Percentiles rank a stretch among this genome's conserved stretches.
These are phyloP conservation scores for Vombatus ursinus DNA, from an alignment of 2,113 vertebrate species.

Conservation along the genomic window DNA sequence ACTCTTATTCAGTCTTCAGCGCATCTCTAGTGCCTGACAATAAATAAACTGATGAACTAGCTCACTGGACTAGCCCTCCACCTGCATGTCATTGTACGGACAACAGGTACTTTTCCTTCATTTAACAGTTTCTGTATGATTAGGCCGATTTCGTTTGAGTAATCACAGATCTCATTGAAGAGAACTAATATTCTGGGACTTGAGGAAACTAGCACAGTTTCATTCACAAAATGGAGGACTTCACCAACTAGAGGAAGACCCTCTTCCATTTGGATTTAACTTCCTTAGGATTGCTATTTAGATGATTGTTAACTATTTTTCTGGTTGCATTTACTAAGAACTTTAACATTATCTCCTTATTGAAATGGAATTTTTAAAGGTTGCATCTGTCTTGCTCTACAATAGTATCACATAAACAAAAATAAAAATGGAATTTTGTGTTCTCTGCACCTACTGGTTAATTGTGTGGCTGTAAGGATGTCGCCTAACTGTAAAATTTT, in stretches of 20 bases:
- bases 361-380: background rate
- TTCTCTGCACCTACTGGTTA: background rate
- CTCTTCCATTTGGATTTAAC: background rate
- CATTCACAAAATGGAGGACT: background rate
- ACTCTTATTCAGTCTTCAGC: too few relatives aligned
- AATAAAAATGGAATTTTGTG: background rate
- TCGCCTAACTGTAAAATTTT: background rate
- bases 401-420: background rate
- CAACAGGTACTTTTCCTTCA: too few relatives aligned
- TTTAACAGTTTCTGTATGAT: too few relatives aligned
- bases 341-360: background rate
- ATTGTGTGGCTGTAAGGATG: background rate
- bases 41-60: background rate
- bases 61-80: background rate
- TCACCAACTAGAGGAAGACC: background rate
- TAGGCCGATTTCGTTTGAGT: background rate
- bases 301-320: background rate
- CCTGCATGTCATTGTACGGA: too few relatives aligned
- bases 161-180: background rate
- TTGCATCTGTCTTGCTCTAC: background rate
- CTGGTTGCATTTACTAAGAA: background rate
- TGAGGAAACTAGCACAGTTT: background rate
- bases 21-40: too few relatives aligned
- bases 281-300: background rate
- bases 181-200: background rate